Conservation (phyloP, 2,113 vertebrate species). For the Campylomormyrus numenius region DNA sequence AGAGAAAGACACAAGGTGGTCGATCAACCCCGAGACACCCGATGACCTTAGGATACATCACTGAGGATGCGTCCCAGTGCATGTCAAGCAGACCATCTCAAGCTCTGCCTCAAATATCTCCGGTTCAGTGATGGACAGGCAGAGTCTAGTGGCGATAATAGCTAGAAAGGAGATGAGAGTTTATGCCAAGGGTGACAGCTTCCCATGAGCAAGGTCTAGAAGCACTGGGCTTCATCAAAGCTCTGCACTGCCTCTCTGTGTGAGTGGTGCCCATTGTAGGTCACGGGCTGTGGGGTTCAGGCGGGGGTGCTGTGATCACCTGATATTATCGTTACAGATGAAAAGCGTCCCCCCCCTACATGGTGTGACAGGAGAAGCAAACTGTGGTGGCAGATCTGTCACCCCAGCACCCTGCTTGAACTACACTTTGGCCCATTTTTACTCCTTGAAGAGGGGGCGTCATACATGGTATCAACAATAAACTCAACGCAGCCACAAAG, state of each 20-base stretch:
- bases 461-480: background rate
- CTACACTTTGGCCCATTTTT: background rate
- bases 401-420: background rate
- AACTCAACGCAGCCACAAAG: background rate
- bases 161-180: background rate
- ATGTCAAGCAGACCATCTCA: background rate
- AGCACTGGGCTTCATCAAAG: background rate
- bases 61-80: too few relatives aligned
- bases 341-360: background rate
- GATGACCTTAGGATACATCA: too few relatives aligned
- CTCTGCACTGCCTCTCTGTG: background rate
- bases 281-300: background rate
- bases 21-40: too few relatives aligned
- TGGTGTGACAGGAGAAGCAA: background rate
- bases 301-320: background rate
- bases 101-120: background rate
- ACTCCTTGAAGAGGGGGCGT: background rate
- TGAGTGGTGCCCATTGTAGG: background rate
- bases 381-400: background rate
- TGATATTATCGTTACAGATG: background rate
- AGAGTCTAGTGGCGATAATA: background rate
- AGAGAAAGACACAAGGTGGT: too few relatives aligned
- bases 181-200: background rate
- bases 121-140: background rate
- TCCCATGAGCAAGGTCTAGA: background rate